Evolutionary conservation across 2,113 vertebrate genomes (phyloP).

Genomic region (Strix uralensis): DNA sequence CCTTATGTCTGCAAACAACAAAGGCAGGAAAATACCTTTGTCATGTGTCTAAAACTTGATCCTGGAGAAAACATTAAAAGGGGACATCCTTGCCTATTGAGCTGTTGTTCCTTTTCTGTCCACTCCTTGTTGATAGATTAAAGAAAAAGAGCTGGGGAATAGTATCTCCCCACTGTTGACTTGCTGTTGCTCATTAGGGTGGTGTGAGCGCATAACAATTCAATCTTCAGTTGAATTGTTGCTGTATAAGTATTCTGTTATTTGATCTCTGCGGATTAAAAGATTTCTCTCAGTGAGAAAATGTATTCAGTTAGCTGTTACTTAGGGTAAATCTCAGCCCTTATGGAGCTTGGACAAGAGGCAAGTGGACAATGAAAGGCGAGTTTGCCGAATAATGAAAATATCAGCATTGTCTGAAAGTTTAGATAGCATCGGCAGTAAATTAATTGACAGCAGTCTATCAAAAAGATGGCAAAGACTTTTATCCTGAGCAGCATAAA

Average conservation of each 20-base stretch:
- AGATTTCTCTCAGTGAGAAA: not conserved
- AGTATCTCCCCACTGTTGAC: not conserved
- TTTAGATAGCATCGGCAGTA: not conserved
- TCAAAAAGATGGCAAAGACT: not conserved
- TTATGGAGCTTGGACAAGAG: not conserved
- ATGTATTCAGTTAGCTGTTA: not conserved
- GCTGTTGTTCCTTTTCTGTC: not conserved
- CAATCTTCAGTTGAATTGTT: not conserved
- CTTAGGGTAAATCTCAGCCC: not conserved
- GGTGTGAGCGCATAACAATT: not conserved
- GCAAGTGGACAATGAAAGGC: not conserved
- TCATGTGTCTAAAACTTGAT: not conserved
- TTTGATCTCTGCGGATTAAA: not conserved
- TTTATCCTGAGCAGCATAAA: not conserved
- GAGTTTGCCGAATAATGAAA: conserved; percentile 4
- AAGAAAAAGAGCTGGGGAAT: not conserved
- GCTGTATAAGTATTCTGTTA: not conserved
- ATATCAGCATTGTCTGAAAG: not conserved
- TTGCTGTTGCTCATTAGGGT: not conserved
- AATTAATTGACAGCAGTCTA: not conserved
- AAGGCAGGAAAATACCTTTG: not conserved
- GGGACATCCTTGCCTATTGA: not conserved
- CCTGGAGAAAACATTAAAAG: not conserved
- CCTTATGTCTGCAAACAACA: not conserved
- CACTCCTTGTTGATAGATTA: not conserved